Base-by-base conservation (phyloP, 2,888 invertebrate species). In the Spodoptera exigua region DNA sequence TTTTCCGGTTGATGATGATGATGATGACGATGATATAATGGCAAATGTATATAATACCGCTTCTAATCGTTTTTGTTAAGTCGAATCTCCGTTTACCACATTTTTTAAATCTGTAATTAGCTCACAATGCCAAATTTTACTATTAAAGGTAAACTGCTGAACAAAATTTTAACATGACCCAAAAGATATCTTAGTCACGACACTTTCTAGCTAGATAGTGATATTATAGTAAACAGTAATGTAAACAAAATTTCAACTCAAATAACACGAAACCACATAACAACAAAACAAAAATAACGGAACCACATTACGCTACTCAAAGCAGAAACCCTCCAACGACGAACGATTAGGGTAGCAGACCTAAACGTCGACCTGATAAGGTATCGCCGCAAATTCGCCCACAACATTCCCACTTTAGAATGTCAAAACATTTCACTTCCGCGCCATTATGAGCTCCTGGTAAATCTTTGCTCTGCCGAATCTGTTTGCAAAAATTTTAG, bases 311-410 rank as follows among this genome's bases (percentile, higher is more conserved):
- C 36, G 21, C 36, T 11, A 9, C 32, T 18, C 7, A 64, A 53
- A 16, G 7, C 27, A 40, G 44, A 70, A 70, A 76, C 62, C 61
- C 67, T 69, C 58, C 57, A 60, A 37, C 67, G 76, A 76, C 58
- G 56, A 60, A 37, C 67, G 76, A 76, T 76, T 67, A 75, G 52
- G 74, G 74, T 71, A 76, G 59, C 70, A 40, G 43, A 21, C 55
- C 60, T 57, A 39, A 77, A 74, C 68, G 61, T 63, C 62, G 54
- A 40, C 16, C 36, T 67, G 80, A 79, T 79, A 82, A 74, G 70
- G 37, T 76, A 74, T 74, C 68, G 70, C 58, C 35, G 43, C 56
- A 70, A 73, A 74, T 73, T 66, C 66, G 13, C 45, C 63, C 57
- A 56, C 58, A 65, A 71, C 45, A 56, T 68, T 68, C 54, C 59